Conservation (phyloP, 2,797 vertebrate genomes). For the Mormyrops boulengeri region DNA sequence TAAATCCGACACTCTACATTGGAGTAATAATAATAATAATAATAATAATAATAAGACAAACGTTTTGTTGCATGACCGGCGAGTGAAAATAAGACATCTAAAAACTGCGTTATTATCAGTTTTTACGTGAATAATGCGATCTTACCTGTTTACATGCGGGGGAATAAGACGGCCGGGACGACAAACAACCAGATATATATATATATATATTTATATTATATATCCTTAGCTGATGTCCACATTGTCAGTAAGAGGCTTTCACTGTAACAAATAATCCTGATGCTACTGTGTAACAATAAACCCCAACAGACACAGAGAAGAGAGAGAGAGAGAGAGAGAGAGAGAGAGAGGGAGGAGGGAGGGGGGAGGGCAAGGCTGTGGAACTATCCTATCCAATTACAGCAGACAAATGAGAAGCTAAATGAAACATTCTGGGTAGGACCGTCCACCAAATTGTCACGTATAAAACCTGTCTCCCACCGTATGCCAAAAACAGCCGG, state of each 20-base stretch:
- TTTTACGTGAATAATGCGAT: not conserved
- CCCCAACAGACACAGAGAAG: not conserved
- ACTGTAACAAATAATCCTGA: constrained; percentile 41
- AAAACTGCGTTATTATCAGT: not conserved
- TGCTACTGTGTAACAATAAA: constrained; percentile 31
- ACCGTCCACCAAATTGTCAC: constrained; percentile 20
- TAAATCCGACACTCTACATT: not conserved
- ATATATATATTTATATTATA: constrained; percentile 16
- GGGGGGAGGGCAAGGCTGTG: constrained; percentile 17
- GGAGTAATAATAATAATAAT: not conserved
- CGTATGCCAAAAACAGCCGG: not conserved
- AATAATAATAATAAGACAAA: not conserved
- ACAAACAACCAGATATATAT: constrained; percentile 24
- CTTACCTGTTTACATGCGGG: constrained; percentile 33
- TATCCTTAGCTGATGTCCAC: constrained; percentile 26
- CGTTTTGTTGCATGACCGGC: not conserved
- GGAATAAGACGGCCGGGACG: constrained; percentile 21
- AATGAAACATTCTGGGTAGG: constrained; percentile 42
- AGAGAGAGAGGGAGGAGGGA: constrained; percentile 8
- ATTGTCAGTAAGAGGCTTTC: constrained; percentile 32
- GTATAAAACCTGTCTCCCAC: not conserved
- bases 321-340: not conserved
- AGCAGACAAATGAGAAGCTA: constrained; percentile 66
- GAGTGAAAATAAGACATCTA: not conserved
- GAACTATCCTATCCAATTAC: constrained; percentile 66